A percentile compares a stretch with the other conserved stretches of the same genome.
These are phyloP conservation scores for Brachymystax lenok DNA, from an alignment of 2,797 vertebrate genomes.

Conservation along the genomic window DNA sequence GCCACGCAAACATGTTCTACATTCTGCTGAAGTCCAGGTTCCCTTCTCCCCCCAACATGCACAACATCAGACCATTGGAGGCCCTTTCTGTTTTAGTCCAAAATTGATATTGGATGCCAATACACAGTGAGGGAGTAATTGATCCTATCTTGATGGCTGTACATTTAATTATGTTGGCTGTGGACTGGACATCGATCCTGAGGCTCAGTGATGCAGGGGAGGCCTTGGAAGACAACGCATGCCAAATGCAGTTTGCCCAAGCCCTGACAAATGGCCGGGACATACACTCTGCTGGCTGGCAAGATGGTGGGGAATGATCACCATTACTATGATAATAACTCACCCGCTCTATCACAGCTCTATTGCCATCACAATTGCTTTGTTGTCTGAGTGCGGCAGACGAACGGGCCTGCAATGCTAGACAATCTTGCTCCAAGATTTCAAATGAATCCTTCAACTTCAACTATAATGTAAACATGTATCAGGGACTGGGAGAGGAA, in stretches of 20 bases:
- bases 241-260: constrained; percentile 26
- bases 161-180: constrained; percentile 67
- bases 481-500: not conserved
- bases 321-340: constrained; percentile 33
- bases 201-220: constrained; percentile 10
- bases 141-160: constrained; percentile 68
- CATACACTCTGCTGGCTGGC: not conserved
- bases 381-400: constrained; percentile 20
- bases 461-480: constrained; percentile 19
- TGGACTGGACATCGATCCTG: constrained; percentile 36
- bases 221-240: constrained; percentile 16
- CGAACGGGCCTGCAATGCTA: constrained; percentile 1
- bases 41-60: not conserved
- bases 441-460: not conserved
- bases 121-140: constrained; percentile 57
- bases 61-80: constrained; percentile 27
- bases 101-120: constrained; percentile 64
- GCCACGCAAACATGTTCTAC: not conserved
- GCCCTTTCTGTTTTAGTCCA: constrained; percentile 28
- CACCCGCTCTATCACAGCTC: constrained; percentile 25
- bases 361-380: constrained; percentile 26
- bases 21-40: not conserved
- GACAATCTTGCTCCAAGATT: constrained; percentile 8
- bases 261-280: constrained; percentile 23
- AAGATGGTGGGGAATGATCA: constrained; percentile 32